Percentiles rank a stretch among this genome's conserved stretches.
phyloP scores from a whole-genome alignment of 2,113 vertebrate species.

The Carettochelys insculpta region DNA sequence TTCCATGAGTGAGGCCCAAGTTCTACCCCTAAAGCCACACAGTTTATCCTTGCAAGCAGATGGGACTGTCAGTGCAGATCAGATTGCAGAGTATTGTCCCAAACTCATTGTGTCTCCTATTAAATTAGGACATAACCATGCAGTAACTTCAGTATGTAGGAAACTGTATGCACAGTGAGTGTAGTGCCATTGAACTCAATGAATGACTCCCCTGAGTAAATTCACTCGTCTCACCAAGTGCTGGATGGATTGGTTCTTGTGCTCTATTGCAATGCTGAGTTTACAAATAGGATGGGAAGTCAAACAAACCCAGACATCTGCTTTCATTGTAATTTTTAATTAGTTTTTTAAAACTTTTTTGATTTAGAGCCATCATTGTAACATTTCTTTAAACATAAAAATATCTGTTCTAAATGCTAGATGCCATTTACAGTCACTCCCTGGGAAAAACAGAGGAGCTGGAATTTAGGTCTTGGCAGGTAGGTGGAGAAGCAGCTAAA shows the following conservation, averaged over 20 bases:
- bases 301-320: neutral
- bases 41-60: neutral
- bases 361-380: neutral
- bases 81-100: neutral
- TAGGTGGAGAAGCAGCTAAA: neutral
- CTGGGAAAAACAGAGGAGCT: fast-evolving
- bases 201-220: neutral
- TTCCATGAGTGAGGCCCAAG: neutral
- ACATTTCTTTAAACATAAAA: neutral
- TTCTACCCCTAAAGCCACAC: neutral
- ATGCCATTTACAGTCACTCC: fast-evolving
- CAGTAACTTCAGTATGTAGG: fast-evolving
- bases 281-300: neutral
- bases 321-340: neutral
- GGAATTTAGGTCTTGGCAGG: neutral
- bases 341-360: neutral
- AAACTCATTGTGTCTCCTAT: fast-evolving
- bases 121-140: neutral
- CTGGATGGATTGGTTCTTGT: neutral
- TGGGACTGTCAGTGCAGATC: neutral
- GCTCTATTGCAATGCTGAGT: neutral
- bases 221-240: neutral
- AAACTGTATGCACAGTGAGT: neutral
- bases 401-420: neutral
- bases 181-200: neutral